Evolutionary conservation across 2,888 invertebrate genomes (phyloP).

Genomic region (Eudasyphora cyanicolor): DNA sequence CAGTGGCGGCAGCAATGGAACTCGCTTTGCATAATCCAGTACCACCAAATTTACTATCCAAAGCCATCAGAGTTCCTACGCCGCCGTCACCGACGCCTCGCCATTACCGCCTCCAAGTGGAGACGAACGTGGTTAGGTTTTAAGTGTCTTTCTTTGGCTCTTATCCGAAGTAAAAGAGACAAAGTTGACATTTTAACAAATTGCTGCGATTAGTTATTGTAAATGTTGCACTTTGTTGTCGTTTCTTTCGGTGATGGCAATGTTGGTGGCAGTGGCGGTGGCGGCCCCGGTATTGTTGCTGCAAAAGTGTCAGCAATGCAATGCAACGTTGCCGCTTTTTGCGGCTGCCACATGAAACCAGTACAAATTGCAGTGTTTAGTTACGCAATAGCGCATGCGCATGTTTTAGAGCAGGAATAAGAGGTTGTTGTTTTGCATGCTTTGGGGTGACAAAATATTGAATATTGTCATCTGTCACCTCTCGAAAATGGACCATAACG

Average conservation of each 20-base stretch:
- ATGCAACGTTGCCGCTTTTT: neutral
- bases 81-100: constrained; percentile 4
- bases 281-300: constrained; percentile 4
- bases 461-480: too few species aligned
- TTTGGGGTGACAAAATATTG: neutral
- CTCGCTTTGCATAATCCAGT: neutral
- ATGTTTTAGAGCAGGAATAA: constrained; percentile 34
- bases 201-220: constrained; percentile 70
- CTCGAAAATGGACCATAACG: too few species aligned
- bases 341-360: constrained; percentile 30
- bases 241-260: neutral
- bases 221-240: constrained; percentile 61
- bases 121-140: constrained; percentile 18
- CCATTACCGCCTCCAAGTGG: neutral
- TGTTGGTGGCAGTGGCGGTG: constrained; percentile 20
- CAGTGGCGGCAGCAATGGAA: neutral
- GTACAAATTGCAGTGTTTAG: constrained; percentile 63
- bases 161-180: constrained; percentile 53
- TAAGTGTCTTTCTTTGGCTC: constrained; percentile 38
- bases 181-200: constrained; percentile 71
- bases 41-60: neutral
- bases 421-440: neutral
- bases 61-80: neutral
- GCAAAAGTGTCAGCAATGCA: constrained; percentile 2
- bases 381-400: constrained; percentile 68